phyloP scores from a whole-genome alignment of 1,140 invertebrate genomes.

The Akabosia matsudoensis region DNA sequence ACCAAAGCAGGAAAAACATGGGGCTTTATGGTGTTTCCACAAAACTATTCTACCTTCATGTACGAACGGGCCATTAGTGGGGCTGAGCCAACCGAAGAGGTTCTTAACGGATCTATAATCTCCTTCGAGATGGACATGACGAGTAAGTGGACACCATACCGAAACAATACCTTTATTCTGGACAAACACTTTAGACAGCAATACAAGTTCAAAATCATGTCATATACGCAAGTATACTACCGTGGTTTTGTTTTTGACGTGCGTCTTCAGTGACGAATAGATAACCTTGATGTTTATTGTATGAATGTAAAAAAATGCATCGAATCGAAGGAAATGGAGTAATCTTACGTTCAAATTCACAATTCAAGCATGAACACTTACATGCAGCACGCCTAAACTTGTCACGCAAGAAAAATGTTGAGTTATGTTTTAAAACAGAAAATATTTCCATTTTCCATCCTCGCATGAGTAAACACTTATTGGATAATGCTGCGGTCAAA shows the following conservation, averaged over 20 bases:
- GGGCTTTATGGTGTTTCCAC: conserved; percentile 77
- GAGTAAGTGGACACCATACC: too few species aligned
- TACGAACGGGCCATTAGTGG: conserved; percentile 24
- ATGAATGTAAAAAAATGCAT: not conserved
- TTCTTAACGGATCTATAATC: conserved; percentile 26
- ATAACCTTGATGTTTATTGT: not conserved
- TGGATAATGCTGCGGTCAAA: too few species aligned
- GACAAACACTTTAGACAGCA: too few species aligned
- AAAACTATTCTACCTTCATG: conserved; percentile 67
- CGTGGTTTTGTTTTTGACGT: too few species aligned
- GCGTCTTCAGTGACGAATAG: too few species aligned
- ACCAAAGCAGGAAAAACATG: conserved; percentile 73
- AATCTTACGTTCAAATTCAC: not conserved
- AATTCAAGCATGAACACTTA: not conserved
- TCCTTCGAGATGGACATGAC: conserved; percentile 34
- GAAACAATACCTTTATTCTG: too few species aligned
- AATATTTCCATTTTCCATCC: too few species aligned
- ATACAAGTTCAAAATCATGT: too few species aligned
- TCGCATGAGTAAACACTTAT: too few species aligned
- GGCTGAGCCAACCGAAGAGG: conserved; percentile 25
- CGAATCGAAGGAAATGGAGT: not conserved
- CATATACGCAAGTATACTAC: too few species aligned
- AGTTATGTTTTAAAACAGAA: not conserved
- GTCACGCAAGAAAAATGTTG: not conserved
- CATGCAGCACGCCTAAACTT: not conserved